Evolutionary conservation across 2,888 invertebrate genomes (phyloP).

Genomic region (Lingula anatina): DNA sequence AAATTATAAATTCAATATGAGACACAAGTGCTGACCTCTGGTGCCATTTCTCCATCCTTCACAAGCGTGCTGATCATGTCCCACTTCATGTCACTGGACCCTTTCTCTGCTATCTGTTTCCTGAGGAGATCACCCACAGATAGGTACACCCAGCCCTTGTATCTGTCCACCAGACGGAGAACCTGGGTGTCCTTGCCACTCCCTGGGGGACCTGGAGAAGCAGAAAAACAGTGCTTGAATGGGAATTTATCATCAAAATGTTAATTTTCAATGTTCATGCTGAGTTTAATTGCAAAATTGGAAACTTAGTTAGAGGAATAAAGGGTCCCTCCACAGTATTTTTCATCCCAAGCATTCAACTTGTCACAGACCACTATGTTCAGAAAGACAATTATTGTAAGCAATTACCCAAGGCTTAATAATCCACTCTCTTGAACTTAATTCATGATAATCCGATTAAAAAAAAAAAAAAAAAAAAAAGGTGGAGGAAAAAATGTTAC

Average conservation of each 20-base stretch:
- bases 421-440: no score
- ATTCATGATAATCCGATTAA: no score
- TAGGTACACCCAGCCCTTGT: slow-evolving; percentile 33
- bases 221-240: slow-evolving; percentile 1
- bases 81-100: slow-evolving; percentile 42
- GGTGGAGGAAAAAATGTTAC: no score
- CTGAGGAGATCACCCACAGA: slow-evolving; percentile 51
- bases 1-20: no score
- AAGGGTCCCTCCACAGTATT: no score
- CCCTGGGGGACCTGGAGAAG: slow-evolving; percentile 76
- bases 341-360: no score
- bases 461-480: no score
- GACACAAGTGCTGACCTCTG: slow-evolving; percentile 22
- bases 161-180: slow-evolving; percentile 69
- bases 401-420: no score
- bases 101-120: slow-evolving; percentile 32
- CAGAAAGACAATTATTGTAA: no score
- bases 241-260: no score
- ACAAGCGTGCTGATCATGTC: slow-evolving; percentile 27
- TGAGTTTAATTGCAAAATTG: background rate
- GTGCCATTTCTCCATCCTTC: slow-evolving; percentile 39
- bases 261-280: background rate
- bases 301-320: background rate
- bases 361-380: no score
- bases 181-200: slow-evolving; percentile 93